Base-by-base conservation (phyloP, 2,797 vertebrate species). In the Anabas testudineus region DNA sequence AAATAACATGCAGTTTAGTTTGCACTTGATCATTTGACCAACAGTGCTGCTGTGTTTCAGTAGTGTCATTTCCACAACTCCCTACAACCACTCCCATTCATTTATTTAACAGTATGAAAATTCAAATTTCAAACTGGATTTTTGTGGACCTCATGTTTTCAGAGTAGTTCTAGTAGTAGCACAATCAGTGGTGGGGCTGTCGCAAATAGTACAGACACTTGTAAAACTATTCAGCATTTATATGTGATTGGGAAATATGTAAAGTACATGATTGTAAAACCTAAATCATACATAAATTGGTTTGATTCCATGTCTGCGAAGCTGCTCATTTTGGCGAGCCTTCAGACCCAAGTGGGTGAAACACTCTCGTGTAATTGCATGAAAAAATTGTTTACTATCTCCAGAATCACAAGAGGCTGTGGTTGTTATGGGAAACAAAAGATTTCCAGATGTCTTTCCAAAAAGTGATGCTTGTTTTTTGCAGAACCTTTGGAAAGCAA, bases 371-470 rank as follows among this genome's bases (percentile, higher is more conserved):
- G 16, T 26, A 69, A 71, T 76, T 19, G 18, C 21, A 56, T 34
- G 18, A 56, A 19, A 71, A 46, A 65, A 74, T 19, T 6, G 43
- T 71, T 71, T 69, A 42, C 45, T 24, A 7, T 76, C 76, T 63
- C 64, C 51, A 67, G 71, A 81, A 57, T 71, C 69, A 41, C 52
- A 65, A 72, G 52, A 43, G 58, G 37, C 67, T 62, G 66, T 14
- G 64, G 37, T 59, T 76, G 69, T 36, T 41, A 3, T 46, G 16
- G 7, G 5, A 46, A 26, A 24, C 10, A 39, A 80, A 62, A 1
- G 1, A 28, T 42, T 76, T 81, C 87, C 82, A 88, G 76, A 85
- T 85, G 82, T 62, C 5, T 55, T n/a, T 32, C n/a, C 10, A 2
- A 14, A 12, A 65, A 52, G 4, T 26, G 4, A 10, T n/a, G 52